Conservation (phyloP, 2,797 vertebrate species). For the Kryptopterus vitreolus region DNA sequence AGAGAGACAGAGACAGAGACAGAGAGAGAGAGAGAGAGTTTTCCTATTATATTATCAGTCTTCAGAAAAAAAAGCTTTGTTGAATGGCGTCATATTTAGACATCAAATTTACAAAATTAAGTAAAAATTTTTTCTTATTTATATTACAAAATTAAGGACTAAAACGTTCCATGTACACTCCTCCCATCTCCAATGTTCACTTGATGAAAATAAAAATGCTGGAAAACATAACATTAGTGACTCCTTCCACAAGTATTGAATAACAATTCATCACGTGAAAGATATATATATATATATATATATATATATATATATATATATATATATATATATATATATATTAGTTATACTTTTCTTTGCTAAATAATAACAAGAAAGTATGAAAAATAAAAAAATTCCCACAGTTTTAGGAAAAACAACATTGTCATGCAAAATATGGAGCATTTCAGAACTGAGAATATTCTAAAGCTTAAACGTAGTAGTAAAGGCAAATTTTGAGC, state of each 20-base stretch:
- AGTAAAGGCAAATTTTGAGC: background rate
- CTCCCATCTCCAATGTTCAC: background rate
- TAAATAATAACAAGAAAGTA: too few relatives aligned
- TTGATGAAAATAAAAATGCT: background rate
- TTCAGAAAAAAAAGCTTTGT: too few relatives aligned
- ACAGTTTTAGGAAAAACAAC: too few relatives aligned
- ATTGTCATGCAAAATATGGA: background rate
- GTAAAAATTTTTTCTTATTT: too few relatives aligned
- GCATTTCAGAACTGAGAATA: background rate
- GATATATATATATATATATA: too few relatives aligned
- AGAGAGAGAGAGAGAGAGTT: background rate
- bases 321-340: too few relatives aligned
- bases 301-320: too few relatives aligned
- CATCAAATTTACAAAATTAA: too few relatives aligned
- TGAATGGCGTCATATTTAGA: background rate
- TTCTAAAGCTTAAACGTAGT: background rate
- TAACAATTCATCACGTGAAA: too few relatives aligned
- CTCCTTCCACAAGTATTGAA: too few relatives aligned
- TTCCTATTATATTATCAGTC: background rate
- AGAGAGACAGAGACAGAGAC: background rate
- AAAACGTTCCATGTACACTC: background rate
- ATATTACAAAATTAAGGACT: too few relatives aligned
- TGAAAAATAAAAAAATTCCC: too few relatives aligned
- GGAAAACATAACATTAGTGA: background rate
- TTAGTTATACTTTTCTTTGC: conserved; percentile 4